Base-by-base conservation (phyloP, 1,140 invertebrate genomes). In the Proales similis region DNA sequence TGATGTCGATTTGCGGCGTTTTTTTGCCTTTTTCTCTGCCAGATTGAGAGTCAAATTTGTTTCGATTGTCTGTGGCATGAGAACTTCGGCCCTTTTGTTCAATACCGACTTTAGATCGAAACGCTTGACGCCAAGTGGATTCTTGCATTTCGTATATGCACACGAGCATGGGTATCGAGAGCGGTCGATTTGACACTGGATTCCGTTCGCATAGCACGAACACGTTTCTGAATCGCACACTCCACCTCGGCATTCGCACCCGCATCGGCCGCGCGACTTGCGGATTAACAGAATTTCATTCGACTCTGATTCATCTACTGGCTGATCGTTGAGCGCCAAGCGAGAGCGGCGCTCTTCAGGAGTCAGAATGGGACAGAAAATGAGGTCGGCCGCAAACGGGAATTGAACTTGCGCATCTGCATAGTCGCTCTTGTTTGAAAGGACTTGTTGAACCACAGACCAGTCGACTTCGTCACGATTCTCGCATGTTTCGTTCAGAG, bases 131-230 rank as follows among this genome's bases (percentile, higher is more conserved):
- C 93, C 93, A 48, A 84, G 84, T 2, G 83, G 83, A 74, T 98
- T 98, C 29, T 83, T 86, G 75, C 93, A 98, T 45, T 88, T 88
- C 68, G 95, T 90, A 65, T 87, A 83, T 0, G 86, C 85, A 76
- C 93, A 98, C 19, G 90, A 89, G 75, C 93, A 97, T 0, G 93
- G 93, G 74, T 96, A 97, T 69, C 88, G 91, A 38, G 90, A 79
- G 64, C 91, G 81, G 77, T 96, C 91, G 19, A 97, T 88, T 80
- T 93, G 90, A 72, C 90, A 97, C 78, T 94, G 92, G 63, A 97
- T 95, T 24, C 90, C 91, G 46, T 86, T 87, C 71, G 87, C 82
- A 71, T 87, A 88, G 76, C 92, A 97, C 24, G 86, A 84, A 75
- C 92, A 97, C 17, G 84, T 90, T 68, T 92, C 89, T 0, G 91